phyloP scores from a whole-genome alignment of 2,113 vertebrate species.

The Sorex araneus region DNA sequence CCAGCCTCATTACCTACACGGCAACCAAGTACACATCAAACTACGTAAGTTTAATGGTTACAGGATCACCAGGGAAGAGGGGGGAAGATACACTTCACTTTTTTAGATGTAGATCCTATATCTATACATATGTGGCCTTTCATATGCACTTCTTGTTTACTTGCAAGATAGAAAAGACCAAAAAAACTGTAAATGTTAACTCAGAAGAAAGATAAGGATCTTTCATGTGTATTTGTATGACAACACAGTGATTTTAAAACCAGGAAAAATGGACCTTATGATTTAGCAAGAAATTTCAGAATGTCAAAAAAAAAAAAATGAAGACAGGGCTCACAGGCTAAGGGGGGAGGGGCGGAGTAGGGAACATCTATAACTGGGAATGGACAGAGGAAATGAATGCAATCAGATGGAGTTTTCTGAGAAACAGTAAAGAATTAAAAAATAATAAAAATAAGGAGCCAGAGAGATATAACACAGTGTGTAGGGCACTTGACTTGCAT shows the following conservation, averaged over 20 bases:
- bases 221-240: not conserved
- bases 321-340: no score
- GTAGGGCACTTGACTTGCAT: no score
- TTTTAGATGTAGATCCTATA: no score
- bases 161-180: no score
- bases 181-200: not conserved
- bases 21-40: not conserved
- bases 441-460: no score
- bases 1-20: not conserved
- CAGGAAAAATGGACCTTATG: not conserved
- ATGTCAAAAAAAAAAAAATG: not conserved
- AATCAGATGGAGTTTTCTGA: not conserved
- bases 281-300: conserved; percentile 57
- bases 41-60: not conserved
- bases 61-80: not conserved
- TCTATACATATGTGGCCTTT: not conserved
- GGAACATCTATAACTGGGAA: no score
- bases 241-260: conserved; percentile 15
- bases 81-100: not conserved
- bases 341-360: no score
- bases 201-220: conserved; percentile 29
- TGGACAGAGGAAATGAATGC: not conserved
- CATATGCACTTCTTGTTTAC: not conserved
- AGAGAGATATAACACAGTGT: no score
- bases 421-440: not conserved